Conservation (phyloP, 2,888 invertebrate genomes). For the Maniola hyperantus region DNA sequence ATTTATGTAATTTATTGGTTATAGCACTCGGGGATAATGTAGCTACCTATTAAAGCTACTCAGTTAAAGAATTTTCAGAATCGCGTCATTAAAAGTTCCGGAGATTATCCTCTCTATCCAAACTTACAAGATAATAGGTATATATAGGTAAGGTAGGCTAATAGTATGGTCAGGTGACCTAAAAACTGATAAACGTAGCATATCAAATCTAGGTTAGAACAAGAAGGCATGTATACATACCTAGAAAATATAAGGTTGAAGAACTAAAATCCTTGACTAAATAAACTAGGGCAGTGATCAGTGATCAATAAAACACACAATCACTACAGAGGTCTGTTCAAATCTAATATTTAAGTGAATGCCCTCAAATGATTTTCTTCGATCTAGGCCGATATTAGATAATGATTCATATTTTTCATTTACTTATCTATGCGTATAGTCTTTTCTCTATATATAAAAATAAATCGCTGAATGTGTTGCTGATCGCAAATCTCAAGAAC, state of each 20-base stretch:
- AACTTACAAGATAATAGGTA: too few relatives aligned
- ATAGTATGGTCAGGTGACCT: neutral
- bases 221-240: neutral
- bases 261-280: neutral
- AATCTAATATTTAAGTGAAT: conserved; percentile 5
- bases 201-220: neutral
- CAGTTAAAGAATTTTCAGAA: too few relatives aligned
- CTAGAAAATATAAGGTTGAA: neutral
- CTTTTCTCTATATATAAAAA: too few relatives aligned
- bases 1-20: too few relatives aligned
- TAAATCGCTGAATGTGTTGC: too few relatives aligned
- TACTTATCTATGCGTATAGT: too few relatives aligned
- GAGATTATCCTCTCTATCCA: too few relatives aligned
- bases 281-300: conserved; percentile 1
- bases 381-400: neutral
- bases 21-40: too few relatives aligned
- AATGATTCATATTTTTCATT: neutral
- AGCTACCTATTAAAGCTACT: too few relatives aligned
- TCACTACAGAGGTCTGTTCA: neutral
- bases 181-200: neutral
- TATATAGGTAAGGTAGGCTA: too few relatives aligned
- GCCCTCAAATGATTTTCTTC: conserved; percentile 6
- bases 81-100: too few relatives aligned
- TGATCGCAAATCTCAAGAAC: too few relatives aligned
- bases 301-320: conserved; percentile 7